These are phyloP conservation scores for Aphis gossypii DNA, from an alignment of 1,140 invertebrate species.

Conservation along the genomic window DNA sequence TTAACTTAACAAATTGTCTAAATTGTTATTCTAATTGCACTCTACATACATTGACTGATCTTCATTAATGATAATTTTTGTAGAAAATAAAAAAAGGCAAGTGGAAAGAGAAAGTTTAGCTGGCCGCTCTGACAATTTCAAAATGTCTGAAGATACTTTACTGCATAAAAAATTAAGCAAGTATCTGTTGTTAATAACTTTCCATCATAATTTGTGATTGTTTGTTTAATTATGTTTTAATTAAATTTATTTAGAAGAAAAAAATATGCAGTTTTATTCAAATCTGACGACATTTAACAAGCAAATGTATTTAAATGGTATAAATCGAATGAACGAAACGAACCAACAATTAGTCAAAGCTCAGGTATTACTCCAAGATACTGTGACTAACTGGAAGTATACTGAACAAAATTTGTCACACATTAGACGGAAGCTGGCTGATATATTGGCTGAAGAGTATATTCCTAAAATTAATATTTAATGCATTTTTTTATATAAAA, in stretches of 20 bases:
- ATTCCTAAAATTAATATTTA: slow-evolving; percentile 46
- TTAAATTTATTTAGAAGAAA: slow-evolving; percentile 28
- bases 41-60: neutral
- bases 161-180: slow-evolving; percentile 38
- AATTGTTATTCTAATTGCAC: neutral
- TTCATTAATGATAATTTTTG: neutral
- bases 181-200: neutral
- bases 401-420: slow-evolving; percentile 49
- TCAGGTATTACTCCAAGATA: slow-evolving; percentile 42
- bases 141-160: slow-evolving; percentile 51
- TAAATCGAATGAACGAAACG: slow-evolving; percentile 36
- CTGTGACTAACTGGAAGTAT: slow-evolving; percentile 48
- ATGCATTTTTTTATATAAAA: neutral
- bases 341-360: slow-evolving; percentile 37
- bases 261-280: slow-evolving; percentile 53
- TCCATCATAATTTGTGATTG: neutral
- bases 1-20: neutral
- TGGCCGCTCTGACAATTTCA: neutral
- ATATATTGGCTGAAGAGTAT: slow-evolving; percentile 47
- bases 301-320: slow-evolving; percentile 40
- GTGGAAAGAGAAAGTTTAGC: neutral
- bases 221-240: neutral
- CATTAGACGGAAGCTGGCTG: slow-evolving; percentile 16
- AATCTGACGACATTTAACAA: slow-evolving; percentile 25
- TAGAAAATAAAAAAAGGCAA: neutral